Evolutionary conservation across 2,888 invertebrate species (phyloP).

Genomic region (Carcina quercana): DNA sequence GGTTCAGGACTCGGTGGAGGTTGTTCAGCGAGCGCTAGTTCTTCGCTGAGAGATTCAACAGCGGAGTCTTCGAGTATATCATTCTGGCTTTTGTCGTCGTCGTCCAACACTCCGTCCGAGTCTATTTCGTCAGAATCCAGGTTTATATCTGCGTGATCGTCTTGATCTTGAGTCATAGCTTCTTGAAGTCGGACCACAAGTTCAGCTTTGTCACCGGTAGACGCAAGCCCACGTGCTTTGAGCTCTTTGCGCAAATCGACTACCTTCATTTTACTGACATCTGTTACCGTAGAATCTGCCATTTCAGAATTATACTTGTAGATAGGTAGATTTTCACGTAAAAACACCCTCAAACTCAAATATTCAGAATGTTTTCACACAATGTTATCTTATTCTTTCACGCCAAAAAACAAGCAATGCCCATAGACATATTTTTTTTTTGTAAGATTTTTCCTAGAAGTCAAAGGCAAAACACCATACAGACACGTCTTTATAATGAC

Average conservation of each 20-base stretch:
- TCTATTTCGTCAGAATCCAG: slow-evolving; percentile 47
- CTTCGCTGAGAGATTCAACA: slow-evolving; percentile 55
- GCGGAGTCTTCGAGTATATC: slow-evolving; percentile 55
- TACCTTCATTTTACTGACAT: slow-evolving; percentile 77
- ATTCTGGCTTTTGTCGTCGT: slow-evolving; percentile 66
- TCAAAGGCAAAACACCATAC: no score
- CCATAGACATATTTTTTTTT: no score
- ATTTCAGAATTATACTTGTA: no score
- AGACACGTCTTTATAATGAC: no score
- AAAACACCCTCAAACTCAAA: no score
- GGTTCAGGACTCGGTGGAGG: background rate
- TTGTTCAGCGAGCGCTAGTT: slow-evolving; percentile 37
- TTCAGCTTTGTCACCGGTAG: slow-evolving; percentile 88
- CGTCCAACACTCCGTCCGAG: slow-evolving; percentile 68
- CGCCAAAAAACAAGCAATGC: no score
- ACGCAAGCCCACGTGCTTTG: slow-evolving; percentile 83
- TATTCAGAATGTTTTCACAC: no score
- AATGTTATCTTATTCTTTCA: no score
- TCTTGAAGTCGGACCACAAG: slow-evolving; percentile 14
- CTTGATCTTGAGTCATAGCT: slow-evolving; percentile 27
- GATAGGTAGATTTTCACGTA: no score
- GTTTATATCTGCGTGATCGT: background rate
- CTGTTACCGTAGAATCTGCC: slow-evolving; percentile 40
- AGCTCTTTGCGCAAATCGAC: slow-evolving; percentile 89
- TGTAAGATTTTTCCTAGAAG: no score